Conservation (phyloP, 2,113 vertebrate species). For the Pelecanoides urinatrix region DNA sequence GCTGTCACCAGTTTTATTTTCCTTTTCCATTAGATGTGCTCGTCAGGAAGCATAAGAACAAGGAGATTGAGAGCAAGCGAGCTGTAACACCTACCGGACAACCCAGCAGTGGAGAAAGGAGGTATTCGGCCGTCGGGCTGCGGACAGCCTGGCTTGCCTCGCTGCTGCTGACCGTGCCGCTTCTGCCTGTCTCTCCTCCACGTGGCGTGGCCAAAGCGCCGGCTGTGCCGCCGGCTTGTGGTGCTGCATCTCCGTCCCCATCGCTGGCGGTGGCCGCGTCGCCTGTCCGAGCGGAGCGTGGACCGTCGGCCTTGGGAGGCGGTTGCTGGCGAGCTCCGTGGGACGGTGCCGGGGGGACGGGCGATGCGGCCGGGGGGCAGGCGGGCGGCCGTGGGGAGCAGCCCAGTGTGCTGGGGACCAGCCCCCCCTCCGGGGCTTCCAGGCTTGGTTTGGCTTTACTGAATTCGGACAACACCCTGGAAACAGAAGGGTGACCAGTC, state of each 20-base stretch:
- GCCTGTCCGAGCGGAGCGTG: rapidly evolving
- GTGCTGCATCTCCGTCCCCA: neutral
- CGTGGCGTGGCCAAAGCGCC: rapidly evolving
- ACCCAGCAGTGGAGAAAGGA: conserved; percentile 64
- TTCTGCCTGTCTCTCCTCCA: neutral
- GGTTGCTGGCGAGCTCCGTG: rapidly evolving
- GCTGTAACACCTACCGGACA: conserved; percentile 61
- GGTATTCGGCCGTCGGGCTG: conserved; percentile 28
- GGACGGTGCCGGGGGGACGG: rapidly evolving
- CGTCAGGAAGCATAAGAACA: neutral
- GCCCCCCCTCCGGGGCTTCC: neutral
- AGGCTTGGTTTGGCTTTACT: conserved; percentile 63
- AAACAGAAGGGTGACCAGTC: neutral
- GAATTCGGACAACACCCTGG: conserved; percentile 72
- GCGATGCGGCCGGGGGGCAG: rapidly evolving
- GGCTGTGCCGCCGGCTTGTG: rapidly evolving
- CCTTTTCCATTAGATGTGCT: neutral
- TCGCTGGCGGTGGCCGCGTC: rapidly evolving
- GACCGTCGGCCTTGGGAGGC: neutral
- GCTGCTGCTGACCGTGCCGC: rapidly evolving
- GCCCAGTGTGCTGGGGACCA: neutral
- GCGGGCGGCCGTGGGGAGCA: neutral
- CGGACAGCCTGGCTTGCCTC: neutral
- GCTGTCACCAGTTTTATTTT: neutral
- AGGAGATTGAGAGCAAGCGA: neutral